Evolutionary conservation across 35 echinoderm and acorn worm species (phyloP).

Genomic region (Anneissia japonica): DNA sequence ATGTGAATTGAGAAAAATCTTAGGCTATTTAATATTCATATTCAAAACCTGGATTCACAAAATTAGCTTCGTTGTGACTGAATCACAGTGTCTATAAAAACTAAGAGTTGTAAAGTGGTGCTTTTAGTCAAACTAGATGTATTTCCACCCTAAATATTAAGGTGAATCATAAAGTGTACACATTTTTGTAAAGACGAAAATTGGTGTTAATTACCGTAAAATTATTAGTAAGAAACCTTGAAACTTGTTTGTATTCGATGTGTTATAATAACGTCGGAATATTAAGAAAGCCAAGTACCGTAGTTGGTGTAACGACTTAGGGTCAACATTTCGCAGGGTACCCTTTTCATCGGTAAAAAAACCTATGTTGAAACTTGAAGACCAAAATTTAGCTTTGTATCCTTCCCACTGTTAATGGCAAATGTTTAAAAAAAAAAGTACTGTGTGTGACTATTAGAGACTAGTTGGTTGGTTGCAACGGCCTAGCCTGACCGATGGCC

Average conservation of each 20-base stretch:
- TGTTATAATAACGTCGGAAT: not conserved
- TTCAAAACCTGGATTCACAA: no score
- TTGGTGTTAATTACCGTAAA: not conserved
- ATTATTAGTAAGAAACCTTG: not conserved
- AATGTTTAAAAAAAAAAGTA: not conserved
- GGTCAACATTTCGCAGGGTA: not conserved
- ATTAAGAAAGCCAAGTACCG: not conserved
- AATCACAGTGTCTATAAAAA: no score
- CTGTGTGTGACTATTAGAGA: not conserved
- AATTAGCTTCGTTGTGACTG: no score
- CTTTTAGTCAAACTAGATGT: no score
- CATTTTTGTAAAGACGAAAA: not conserved
- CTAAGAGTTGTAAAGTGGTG: no score
- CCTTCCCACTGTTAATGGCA: not conserved
- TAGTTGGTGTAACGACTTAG: not conserved
- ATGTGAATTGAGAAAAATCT: no score
- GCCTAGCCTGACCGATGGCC: not conserved
- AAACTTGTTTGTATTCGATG: not conserved
- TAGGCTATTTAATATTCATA: no score
- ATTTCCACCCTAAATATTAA: no score
- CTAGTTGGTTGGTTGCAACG: not conserved
- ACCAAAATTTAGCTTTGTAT: not conserved
- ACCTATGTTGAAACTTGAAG: not conserved
- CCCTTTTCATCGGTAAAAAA: not conserved
- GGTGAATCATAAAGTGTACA: no score